These are phyloP conservation scores for Euwallacea similis DNA, from an alignment of 1,140 invertebrate species.

Conservation along the genomic window DNA sequence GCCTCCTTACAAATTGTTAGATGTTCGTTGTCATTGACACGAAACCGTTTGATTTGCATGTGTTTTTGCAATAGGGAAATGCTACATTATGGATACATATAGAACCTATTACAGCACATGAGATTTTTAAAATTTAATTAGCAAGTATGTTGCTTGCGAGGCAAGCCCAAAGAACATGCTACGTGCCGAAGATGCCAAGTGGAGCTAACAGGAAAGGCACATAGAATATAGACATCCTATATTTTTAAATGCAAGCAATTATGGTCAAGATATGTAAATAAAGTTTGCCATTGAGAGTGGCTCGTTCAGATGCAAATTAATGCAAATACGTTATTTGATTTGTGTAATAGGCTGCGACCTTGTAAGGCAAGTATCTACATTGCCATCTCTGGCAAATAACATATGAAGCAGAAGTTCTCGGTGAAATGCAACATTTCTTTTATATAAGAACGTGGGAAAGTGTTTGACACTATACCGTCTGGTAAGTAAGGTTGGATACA, in stretches of 20 bases:
- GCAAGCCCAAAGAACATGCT: too few relatives aligned
- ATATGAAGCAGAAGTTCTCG: too few relatives aligned
- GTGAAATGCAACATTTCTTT: too few relatives aligned
- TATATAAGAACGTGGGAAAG: too few relatives aligned
- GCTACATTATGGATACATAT: too few relatives aligned
- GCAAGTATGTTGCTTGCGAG: background rate
- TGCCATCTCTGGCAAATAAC: too few relatives aligned
- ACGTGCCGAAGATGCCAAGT: background rate
- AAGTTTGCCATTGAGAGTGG: background rate
- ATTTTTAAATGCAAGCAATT: conserved; percentile 2
- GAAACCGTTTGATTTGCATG: background rate
- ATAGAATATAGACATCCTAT: background rate
- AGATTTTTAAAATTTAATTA: too few relatives aligned
- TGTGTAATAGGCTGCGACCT: background rate
- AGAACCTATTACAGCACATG: too few relatives aligned
- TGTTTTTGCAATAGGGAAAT: too few relatives aligned
- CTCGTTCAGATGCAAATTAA: conserved; percentile 3
- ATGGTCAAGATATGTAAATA: background rate
- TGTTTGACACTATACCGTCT: too few relatives aligned
- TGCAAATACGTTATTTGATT: background rate
- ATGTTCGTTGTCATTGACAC: background rate
- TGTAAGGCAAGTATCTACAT: background rate
- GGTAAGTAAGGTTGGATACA: too few relatives aligned
- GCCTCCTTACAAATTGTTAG: background rate
- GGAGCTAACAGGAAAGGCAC: background rate